Evolutionary conservation across 2,797 vertebrate species (phyloP), one percentile per base, ranked within the genome.

Genomic region (Pipistrellus pygmaeus): DNA sequence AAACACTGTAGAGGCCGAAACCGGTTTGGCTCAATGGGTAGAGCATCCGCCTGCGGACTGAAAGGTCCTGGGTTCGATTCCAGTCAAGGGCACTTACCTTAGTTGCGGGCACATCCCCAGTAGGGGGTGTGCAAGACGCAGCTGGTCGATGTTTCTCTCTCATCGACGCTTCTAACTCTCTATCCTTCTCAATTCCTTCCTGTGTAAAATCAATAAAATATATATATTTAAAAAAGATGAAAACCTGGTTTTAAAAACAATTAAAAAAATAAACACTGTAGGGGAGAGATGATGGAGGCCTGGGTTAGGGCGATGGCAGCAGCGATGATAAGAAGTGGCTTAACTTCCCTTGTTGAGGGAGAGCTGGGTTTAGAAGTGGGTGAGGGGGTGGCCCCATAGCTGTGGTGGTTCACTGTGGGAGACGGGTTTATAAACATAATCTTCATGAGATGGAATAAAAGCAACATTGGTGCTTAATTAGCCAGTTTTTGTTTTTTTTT

Each of bases 381-480:
- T 73, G 51, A 91, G 38, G 55, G 55, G 64, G 82, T 93, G 90
- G 73, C 69, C 87, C 44, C 44, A 9, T 44, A 44, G 44, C 44
- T 44, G 44, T 80, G 72, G 60, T 62, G 88, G 80, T 86, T 94
- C 48, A 10, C 75, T 83, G 77, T n/a, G 46, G 95, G 81, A 95
- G 93, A 76, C 0, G 25, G n/a, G 73, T 93, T 87, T 93, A 51
- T 96, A 95, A 92, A 88, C 71, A 88, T 76, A 80, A 93, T 95
- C 94, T 95, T 68, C 66, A 57, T 20, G 60, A 93, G 69, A 60
- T 75, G 35, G 60, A 84, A 64, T 96, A 90, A 93, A 95, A 93
- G 90, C 89, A 89, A 66, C 64, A 18, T 4, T 88, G 76, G 72
- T 89, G 62, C 78, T 93, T 91, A 95, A 92, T 93, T 94, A 96